Conservation (phyloP, 2,113 vertebrate genomes). For the Petaurus breviceps region DNA sequence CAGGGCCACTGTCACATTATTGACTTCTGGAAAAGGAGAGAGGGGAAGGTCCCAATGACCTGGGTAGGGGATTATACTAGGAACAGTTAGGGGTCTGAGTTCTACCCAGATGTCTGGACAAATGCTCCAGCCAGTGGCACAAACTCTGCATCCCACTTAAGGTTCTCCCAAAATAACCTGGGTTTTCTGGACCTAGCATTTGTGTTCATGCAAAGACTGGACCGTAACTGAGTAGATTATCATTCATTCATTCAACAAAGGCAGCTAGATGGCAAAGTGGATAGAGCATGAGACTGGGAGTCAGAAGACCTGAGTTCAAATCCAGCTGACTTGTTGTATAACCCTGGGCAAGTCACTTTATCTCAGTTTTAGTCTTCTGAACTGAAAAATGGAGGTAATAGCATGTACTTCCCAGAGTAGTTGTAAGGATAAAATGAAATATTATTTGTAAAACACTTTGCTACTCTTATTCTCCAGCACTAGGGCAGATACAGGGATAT, state of each 20-base stretch:
- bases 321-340: background rate
- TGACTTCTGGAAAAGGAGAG: slow-evolving; percentile 32
- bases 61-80: background rate
- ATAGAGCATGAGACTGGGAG: background rate
- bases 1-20: background rate
- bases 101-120: background rate
- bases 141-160: background rate
- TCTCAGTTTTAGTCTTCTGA: background rate
- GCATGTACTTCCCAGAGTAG: too few relatives aligned
- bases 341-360: background rate
- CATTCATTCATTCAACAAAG: background rate
- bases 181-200: background rate
- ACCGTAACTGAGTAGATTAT: background rate
- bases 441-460: background rate
- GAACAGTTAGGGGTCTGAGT: background rate
- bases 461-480: too few relatives aligned
- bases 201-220: background rate
- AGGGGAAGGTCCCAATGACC: background rate
- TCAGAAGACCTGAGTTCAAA: background rate
- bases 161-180: background rate
- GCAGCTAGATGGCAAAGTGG: background rate
- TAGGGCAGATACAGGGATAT: background rate
- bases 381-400: background rate
- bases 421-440: background rate
- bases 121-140: background rate